Conservation (phyloP, 2,113 vertebrate species). For the Sakesphorus luctuosus region DNA sequence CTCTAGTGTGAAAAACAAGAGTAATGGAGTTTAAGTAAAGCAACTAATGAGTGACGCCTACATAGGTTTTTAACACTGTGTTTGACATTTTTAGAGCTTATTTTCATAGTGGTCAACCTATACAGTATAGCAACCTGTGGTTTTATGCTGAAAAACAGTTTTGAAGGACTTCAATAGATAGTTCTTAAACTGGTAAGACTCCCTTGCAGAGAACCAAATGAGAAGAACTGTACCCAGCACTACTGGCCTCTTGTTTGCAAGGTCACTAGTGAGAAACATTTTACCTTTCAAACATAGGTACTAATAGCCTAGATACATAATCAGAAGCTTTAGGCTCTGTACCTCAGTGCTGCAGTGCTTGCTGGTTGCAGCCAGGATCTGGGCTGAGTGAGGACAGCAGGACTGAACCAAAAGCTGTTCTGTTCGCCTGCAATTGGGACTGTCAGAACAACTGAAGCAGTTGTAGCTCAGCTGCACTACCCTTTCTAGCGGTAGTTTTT, state of each 20-base stretch:
- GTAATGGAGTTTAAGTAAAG: background rate
- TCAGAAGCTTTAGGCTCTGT: background rate
- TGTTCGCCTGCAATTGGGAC: background rate
- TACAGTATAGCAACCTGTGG: background rate
- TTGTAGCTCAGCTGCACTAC: conserved; percentile 74
- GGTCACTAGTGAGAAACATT: background rate
- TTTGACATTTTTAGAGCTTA: background rate
- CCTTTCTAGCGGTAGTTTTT: conserved; percentile 59
- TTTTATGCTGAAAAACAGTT: background rate
- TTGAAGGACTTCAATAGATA: background rate
- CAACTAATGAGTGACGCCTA: background rate
- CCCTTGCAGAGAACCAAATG: background rate
- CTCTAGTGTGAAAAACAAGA: background rate
- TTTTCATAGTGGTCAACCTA: background rate
- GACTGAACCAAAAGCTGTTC: conserved; percentile 2
- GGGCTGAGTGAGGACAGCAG: background rate
- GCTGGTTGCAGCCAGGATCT: background rate
- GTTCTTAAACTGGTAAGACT: background rate
- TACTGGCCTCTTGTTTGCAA: background rate
- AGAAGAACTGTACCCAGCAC: background rate
- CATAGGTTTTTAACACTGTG: background rate
- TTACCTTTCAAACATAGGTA: background rate
- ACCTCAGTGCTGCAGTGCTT: background rate
- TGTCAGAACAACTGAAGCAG: conserved; percentile 67
- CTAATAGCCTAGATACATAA: background rate